These are phyloP conservation scores for Mylabris sibirica DNA, from an alignment of 2,888 invertebrate species.

Conservation along the genomic window DNA sequence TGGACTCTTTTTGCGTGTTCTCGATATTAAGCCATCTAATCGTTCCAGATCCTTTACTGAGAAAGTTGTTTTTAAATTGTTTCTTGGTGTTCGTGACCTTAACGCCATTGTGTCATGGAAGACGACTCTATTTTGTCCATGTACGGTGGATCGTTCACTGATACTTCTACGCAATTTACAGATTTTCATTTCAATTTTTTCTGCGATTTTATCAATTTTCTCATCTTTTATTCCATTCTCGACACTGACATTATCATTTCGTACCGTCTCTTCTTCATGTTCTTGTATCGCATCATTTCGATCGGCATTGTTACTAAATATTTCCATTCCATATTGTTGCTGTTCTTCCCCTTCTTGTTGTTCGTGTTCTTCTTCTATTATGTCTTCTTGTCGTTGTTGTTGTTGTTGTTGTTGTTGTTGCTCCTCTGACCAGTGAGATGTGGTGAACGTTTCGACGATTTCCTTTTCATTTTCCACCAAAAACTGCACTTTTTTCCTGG, in stretches of 20 bases:
- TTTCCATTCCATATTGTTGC: neutral
- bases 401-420: neutral
- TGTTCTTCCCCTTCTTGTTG: slow-evolving; percentile 28
- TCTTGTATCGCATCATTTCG: neutral
- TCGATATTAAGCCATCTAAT: slow-evolving; percentile 50
- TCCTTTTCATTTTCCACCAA: slow-evolving; percentile 69
- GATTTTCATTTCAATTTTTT: slow-evolving; percentile 34
- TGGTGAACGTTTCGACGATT: slow-evolving; percentile 27
- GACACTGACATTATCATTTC: slow-evolving; percentile 18
- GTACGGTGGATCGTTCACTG: slow-evolving; percentile 58
- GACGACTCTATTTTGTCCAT: slow-evolving; percentile 62
- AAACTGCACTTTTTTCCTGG: slow-evolving; percentile 77
- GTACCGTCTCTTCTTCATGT: neutral
- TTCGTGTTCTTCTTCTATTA: neutral
- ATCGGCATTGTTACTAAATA: neutral
- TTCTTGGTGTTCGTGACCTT: slow-evolving; percentile 68
- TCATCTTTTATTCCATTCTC: neutral
- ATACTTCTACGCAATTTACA: slow-evolving; percentile 57
- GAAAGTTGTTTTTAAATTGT: slow-evolving; percentile 71
- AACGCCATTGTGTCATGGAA: slow-evolving; percentile 88
- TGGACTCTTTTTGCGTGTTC: slow-evolving; percentile 47
- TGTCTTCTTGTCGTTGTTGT: neutral
- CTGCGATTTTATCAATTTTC: slow-evolving; percentile 33
- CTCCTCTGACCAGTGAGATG: neutral
- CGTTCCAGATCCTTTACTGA: slow-evolving; percentile 56